A percentile compares a stretch with the other conserved stretches of the same genome.
phyloP scores from a whole-genome alignment of 2,797 vertebrate species.

The Micromesistius poutassou region DNA sequence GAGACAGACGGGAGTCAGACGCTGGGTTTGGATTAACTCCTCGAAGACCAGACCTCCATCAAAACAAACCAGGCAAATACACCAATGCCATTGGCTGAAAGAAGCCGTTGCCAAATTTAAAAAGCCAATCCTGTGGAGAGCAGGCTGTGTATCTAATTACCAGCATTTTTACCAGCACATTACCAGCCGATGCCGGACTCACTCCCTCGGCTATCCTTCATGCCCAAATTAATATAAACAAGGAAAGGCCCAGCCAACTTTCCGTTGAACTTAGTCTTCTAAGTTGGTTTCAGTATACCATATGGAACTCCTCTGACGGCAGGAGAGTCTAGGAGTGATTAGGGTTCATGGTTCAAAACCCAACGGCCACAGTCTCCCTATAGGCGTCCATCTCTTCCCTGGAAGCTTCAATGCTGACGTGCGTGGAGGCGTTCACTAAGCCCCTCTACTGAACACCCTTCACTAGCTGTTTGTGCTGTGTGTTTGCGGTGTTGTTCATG shows the following conservation, averaged over 20 bases:
- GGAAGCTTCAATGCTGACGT: not conserved
- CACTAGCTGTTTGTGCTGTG: not conserved
- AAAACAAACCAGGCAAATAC: conserved; percentile 35
- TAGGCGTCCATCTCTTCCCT: not conserved
- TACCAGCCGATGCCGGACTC: conserved; percentile 20
- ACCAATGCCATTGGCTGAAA: conserved; percentile 36
- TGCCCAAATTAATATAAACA: not conserved
- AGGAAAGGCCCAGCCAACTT: not conserved
- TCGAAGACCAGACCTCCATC: conserved; percentile 21
- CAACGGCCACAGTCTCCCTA: not conserved
- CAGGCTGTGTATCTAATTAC: conserved; percentile 39
- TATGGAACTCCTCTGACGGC: not conserved
- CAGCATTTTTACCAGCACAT: no score
- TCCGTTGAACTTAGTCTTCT: no score
- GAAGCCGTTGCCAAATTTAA: conserved; percentile 29
- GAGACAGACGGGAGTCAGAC: conserved; percentile 25
- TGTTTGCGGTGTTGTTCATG: not conserved
- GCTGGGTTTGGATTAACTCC: conserved; percentile 32
- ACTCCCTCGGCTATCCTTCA: conserved; percentile 26
- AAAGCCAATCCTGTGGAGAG: conserved; percentile 44
- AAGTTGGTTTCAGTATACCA: not conserved
- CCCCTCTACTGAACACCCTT: not conserved
- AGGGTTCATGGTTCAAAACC: not conserved
- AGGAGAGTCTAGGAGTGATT: not conserved
- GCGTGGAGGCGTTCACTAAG: not conserved